Base-by-base conservation (phyloP, 1,140 invertebrate species). In the Cydia pomonella region DNA sequence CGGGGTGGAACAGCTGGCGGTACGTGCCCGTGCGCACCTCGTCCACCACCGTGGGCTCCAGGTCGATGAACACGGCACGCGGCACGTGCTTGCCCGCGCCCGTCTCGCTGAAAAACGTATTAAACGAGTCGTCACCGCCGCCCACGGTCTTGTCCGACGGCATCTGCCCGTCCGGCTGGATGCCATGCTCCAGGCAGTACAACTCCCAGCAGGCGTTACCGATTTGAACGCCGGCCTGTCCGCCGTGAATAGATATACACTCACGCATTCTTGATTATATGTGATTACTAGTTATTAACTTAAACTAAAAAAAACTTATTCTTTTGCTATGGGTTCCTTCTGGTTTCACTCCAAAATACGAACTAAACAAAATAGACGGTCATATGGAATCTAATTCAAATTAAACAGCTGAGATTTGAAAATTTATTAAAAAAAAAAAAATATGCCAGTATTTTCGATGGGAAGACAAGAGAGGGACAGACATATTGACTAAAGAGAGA, bases 161-260 rank as follows among this genome's bases (percentile, higher is more conserved):
- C 95, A 96, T 96, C 88, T 95, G 94, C 27, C 94, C 95, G 82
- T 95, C 95, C 47, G 97, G 97, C 88, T 98, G 97, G 82, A 98
- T 98, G n/a, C 97, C 97, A 94, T 98, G 97, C 88, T 98, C 97
- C 80, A 98, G 91, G 88, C 97, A 98, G 92, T 98, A 98, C 78
- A 98, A 93, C 86, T 98, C 96, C 96, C 96, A 97, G 88, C 96
- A 97, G 72, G 96, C 95, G 85, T 97, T 96, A 71, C 97, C 97
- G 82, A 98, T 97, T 91, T 98, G 97, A n/a, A 97, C 97, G 72
- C 97, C 97, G 74, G 96, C 96, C 88, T 96, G 96, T 27, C 96
- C 96, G 76, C 95, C 94, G 79, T 96, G 96, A 85, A 96, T 94
- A 75, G 95, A 95, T 91, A 96, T 95, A 89, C 95, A 96, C 87